These are phyloP conservation scores for Entomyzon cyanotis DNA, from an alignment of 2,113 vertebrate genomes.

Conservation along the genomic window DNA sequence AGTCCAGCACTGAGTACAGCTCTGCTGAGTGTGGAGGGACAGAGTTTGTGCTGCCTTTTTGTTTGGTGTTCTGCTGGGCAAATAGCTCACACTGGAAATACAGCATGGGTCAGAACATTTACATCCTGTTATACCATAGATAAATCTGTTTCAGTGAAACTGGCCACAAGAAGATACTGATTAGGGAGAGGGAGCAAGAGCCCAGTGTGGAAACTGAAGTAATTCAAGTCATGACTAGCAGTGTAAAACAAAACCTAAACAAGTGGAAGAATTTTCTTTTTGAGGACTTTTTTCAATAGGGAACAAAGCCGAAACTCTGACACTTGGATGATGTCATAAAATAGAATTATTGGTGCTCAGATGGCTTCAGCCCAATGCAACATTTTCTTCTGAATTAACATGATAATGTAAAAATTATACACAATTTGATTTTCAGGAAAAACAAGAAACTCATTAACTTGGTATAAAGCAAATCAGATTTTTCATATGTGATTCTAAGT, in stretches of 20 bases:
- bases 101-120: background rate
- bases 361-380: background rate
- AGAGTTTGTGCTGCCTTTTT: background rate
- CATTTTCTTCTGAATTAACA: background rate
- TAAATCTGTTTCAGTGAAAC: background rate
- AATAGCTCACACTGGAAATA: background rate
- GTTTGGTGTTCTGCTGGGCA: background rate
- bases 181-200: background rate
- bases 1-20: too few relatives aligned
- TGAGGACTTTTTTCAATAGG: background rate
- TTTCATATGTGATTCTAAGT: background rate
- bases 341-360: background rate
- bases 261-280: background rate
- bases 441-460: background rate
- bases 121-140: background rate
- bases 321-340: background rate
- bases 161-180: background rate
- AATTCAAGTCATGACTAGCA: background rate
- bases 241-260: background rate
- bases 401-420: background rate
- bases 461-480: background rate
- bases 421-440: background rate
- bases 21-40: background rate
- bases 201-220: background rate
- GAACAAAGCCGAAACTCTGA: background rate